phyloP scores from a whole-genome alignment of 2,797 vertebrate species.

The Thamnophis elegans region DNA sequence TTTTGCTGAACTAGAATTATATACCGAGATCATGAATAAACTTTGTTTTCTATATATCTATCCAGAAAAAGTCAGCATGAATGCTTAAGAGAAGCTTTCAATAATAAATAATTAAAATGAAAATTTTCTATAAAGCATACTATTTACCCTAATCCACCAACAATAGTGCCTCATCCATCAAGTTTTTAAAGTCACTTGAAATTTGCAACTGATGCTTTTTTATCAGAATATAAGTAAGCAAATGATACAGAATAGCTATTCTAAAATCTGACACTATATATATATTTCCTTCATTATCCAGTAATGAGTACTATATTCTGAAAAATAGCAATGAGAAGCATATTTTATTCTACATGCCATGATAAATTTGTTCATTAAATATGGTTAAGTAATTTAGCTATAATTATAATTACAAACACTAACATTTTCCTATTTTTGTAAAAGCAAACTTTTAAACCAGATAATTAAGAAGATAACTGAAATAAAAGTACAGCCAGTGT shows the following conservation, averaged over 20 bases:
- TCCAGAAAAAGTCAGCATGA: neutral
- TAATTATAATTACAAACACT: conserved; percentile 31
- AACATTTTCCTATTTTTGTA: conserved; percentile 9
- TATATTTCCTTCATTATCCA: conserved; percentile 28
- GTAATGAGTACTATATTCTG: conserved; percentile 25
- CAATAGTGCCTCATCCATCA: neutral
- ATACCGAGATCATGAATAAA: neutral
- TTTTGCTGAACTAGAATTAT: neutral
- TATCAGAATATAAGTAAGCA: conserved; percentile 14
- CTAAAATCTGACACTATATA: neutral
- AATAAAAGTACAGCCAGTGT: conserved; percentile 28
- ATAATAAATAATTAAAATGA: neutral
- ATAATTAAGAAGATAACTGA: conserved; percentile 19
- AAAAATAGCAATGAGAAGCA: conserved; percentile 24
- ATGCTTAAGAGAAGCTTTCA: neutral
- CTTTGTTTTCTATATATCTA: neutral
- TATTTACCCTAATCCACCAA: neutral
- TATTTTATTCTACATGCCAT: neutral
- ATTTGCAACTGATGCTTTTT: neutral
- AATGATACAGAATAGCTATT: neutral
- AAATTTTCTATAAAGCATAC: neutral
- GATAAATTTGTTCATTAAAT: conserved; percentile 31
- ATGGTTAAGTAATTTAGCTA: conserved; percentile 34
- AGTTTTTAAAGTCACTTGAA: neutral
- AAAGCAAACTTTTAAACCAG: conserved; percentile 24